A percentile compares a stretch with the other conserved stretches of the same genome.
phyloP scores from a whole-genome alignment of 2,113 vertebrate species.

The Prietella phreatophila region DNA sequence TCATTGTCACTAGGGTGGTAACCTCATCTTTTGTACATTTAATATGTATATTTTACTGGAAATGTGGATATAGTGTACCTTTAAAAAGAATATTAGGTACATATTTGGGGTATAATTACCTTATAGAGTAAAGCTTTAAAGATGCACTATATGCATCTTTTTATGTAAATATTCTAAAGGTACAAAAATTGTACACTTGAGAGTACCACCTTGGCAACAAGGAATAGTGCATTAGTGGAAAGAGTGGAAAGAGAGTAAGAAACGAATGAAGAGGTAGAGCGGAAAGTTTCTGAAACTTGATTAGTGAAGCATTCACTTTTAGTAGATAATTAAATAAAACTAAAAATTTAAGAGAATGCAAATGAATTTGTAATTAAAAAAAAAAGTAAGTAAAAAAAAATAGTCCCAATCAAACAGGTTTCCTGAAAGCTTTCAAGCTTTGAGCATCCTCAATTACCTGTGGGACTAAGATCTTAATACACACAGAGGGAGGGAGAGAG shows the following conservation, averaged over 20 bases:
- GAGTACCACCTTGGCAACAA: background rate
- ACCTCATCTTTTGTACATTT: background rate
- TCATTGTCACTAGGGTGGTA: background rate
- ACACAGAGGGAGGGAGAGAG: background rate
- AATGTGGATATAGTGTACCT: background rate
- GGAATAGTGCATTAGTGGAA: background rate
- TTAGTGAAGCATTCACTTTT: conserved; percentile 59
- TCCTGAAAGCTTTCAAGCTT: conserved; percentile 52
- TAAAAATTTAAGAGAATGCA: conserved; percentile 61
- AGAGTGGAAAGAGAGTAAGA: conserved; percentile 41
- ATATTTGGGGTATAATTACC: background rate
- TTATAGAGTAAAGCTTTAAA: background rate
- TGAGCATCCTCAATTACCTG: conserved; percentile 57
- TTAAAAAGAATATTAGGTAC: background rate
- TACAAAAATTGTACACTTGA: background rate
- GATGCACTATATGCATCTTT: background rate
- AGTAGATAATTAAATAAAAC: conserved; percentile 65
- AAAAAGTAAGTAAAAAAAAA: conserved; percentile 46
- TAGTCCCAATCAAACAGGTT: conserved; percentile 53
- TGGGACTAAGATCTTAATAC: conserved; percentile 52
- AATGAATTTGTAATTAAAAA: conserved; percentile 69
- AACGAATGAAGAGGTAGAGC: conserved; percentile 14
- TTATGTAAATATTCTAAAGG: background rate
- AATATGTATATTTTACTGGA: background rate
- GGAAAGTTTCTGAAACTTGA: conserved; percentile 1